These are phyloP conservation scores for Frieseomelitta varia DNA, from an alignment of 1,140 invertebrate species.

Conservation along the genomic window DNA sequence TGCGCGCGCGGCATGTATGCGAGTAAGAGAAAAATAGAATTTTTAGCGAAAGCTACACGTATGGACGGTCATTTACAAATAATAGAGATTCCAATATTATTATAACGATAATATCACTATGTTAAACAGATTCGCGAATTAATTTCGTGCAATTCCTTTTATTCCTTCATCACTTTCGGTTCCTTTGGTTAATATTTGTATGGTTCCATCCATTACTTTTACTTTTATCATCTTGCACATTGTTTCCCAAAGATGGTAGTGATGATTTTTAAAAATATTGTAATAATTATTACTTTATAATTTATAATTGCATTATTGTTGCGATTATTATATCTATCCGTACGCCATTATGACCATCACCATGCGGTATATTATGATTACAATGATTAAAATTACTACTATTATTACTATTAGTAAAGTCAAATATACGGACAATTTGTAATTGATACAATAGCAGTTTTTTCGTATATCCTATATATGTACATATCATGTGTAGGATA, in stretches of 20 bases:
- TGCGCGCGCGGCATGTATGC: constrained; percentile 35
- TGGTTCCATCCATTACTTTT: constrained; percentile 48
- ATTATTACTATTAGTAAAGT: constrained; percentile 70
- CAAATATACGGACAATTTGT: constrained; percentile 76
- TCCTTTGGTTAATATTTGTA: constrained; percentile 32
- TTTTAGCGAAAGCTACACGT: constrained; percentile 50
- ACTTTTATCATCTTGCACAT: constrained; percentile 58
- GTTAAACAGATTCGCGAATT: constrained; percentile 49
- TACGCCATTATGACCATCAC: constrained; percentile 65
- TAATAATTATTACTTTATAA: constrained; percentile 60
- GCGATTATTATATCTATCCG: constrained; percentile 62
- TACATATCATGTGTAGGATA: background rate
- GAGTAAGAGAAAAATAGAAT: constrained; percentile 34
- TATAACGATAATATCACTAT: constrained; percentile 61
- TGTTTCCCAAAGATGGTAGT: constrained; percentile 77
- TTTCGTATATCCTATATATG: constrained; percentile 23
- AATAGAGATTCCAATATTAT: constrained; percentile 57
- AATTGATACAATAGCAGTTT: constrained; percentile 62
- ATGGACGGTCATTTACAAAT: constrained; percentile 53
- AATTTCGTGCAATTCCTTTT: constrained; percentile 64
- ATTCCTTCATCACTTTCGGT: constrained; percentile 31
- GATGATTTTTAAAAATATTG: constrained; percentile 63
- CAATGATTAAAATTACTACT: constrained; percentile 71
- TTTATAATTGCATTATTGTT: constrained; percentile 66
- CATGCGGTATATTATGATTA: constrained; percentile 70